Base-by-base conservation (phyloP, 1,140 invertebrate genomes). In the Panagrolaimus sp. region DNA sequence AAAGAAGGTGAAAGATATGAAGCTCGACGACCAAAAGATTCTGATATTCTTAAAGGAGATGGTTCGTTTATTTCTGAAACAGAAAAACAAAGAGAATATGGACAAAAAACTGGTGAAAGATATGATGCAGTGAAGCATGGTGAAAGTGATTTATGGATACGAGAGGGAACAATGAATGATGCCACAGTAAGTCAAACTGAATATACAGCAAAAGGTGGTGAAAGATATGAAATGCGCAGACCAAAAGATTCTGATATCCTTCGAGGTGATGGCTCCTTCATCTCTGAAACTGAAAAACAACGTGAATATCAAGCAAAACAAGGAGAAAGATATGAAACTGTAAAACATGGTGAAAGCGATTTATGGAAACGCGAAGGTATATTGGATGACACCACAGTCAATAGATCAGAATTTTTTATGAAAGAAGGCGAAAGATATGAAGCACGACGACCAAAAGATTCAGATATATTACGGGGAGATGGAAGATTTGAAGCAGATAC, bases 221-320 rank as follows among this genome's bases (percentile, higher is more conserved):
- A 72, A 8, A 25, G 71, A 7, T 65, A 42, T 53, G 71, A 72
- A 16, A n/a, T 43, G 13, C 71, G 68, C 20, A 27, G 68, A 48
- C 70, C 20, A 14, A 71, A 42, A 9, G 70, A 71, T 1, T 72
- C 70, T 42, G 71, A 72, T 13, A 70, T 71, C 43, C 16, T 71
- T 38, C 51, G 67, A 71, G 68, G 69, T 42, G 42, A 63, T 27
- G 45, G 16, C 42, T 23, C 63, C 0, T 43, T 44, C 31, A 11
- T 43, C 42, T 16, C 16, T 64, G 45, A 44, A 64, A 14, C 27
- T 9, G 23, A 47, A n/a, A 53, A 48, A 13, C 16, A 23, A n/a
- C 27, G 27, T 13, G 44, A 25, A 20, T 43, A 42, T 62, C 16
- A 14, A 9, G 42, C 7, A 31, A 71, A 65, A 67, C 42, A 25